These are phyloP conservation scores for Dissostichus mawsoni DNA, from an alignment of 2,113 vertebrate genomes.

Conservation along the genomic window DNA sequence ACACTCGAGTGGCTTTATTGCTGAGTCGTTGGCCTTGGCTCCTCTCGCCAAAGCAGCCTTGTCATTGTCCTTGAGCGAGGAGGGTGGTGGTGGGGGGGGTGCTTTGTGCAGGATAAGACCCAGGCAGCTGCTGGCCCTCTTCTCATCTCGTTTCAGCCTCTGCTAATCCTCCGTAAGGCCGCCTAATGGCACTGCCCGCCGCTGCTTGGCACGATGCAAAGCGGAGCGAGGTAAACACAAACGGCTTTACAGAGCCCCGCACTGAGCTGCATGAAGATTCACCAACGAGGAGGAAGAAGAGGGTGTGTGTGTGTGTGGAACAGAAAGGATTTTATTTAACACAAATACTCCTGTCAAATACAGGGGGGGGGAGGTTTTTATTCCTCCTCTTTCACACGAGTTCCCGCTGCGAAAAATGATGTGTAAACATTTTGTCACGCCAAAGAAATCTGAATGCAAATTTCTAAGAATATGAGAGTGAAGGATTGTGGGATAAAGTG, in stretches of 20 bases:
- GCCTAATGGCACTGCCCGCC: conserved; percentile 24
- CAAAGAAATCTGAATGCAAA: neutral
- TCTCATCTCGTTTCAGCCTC: conserved; percentile 53
- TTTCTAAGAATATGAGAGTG: too few species aligned
- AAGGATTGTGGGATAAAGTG: conserved; percentile 5
- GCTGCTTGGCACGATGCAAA: conserved; percentile 30
- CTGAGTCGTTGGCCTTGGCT: conserved; percentile 32
- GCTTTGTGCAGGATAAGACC: conserved; percentile 69
- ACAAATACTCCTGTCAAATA: conserved; percentile 59
- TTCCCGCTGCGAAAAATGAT: conserved; percentile 36
- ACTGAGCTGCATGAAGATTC: conserved; percentile 23
- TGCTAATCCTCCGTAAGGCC: conserved; percentile 65
- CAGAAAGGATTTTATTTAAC: conserved; percentile 56
- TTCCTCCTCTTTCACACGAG: neutral
- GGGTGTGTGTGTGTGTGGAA: conserved; percentile 47
- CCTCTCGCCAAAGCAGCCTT: conserved; percentile 48
- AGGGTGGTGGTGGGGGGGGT: conserved; percentile 20
- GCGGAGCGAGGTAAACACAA: neutral
- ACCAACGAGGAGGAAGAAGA: too few species aligned
- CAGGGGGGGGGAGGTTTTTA: neutral
- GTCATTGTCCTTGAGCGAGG: conserved; percentile 72
- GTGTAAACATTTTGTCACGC: conserved; percentile 51
- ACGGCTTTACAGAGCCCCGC: conserved; percentile 5
- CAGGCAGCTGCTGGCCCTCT: conserved; percentile 55
- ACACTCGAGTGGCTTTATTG: conserved; percentile 58